Percentiles rank a stretch among this genome's conserved stretches.
These are phyloP conservation scores for Drosophila pruinosa DNA, from an alignment of 1,140 invertebrate genomes.

Conservation along the genomic window DNA sequence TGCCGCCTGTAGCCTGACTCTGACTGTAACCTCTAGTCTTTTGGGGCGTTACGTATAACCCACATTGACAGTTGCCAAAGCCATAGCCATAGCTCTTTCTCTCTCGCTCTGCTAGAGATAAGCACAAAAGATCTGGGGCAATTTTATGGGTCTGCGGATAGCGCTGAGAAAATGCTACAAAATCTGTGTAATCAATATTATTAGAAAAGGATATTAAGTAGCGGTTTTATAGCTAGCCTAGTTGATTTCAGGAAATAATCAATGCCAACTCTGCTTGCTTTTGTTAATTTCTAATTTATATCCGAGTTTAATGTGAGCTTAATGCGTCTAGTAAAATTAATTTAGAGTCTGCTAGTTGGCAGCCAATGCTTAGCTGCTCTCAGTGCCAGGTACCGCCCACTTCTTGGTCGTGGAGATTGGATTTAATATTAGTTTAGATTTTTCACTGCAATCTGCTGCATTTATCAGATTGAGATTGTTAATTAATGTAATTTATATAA, in stretches of 20 bases:
- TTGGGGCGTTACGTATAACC: slow-evolving; percentile 53
- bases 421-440: no score
- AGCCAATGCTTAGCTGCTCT: background rate
- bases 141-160: slow-evolving; percentile 7
- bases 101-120: no score
- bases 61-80: slow-evolving; percentile 43
- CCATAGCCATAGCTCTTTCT: no score
- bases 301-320: background rate
- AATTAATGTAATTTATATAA: slow-evolving; percentile 47
- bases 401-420: no score
- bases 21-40: background rate
- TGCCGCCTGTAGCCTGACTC: background rate
- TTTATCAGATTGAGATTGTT: slow-evolving; percentile 36
- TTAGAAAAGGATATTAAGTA: no score
- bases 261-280: no score
- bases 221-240: no score
- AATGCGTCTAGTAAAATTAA: background rate
- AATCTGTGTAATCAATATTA: no score
- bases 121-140: slow-evolving; percentile 19
- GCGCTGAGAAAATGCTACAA: slow-evolving; percentile 22
- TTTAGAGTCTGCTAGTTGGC: background rate
- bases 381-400: background rate
- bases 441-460: no score
- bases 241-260: no score
- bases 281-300: background rate